phyloP scores from a whole-genome alignment of 2,113 vertebrate species.

The Nipponia nippon region DNA sequence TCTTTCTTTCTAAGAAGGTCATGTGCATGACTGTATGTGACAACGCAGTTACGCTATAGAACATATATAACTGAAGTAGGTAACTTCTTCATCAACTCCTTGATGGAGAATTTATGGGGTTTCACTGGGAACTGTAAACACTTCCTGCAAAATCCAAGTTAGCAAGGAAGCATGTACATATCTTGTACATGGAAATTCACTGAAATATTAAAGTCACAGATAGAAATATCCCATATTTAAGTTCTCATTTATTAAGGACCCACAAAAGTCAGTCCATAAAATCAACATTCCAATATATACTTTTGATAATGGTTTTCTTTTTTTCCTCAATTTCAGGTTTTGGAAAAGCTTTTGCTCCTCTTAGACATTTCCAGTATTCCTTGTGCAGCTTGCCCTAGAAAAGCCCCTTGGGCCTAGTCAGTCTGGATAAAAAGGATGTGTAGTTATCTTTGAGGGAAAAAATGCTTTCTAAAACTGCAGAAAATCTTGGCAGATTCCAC shows the following conservation, averaged over 20 bases:
- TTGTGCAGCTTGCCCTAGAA: not conserved
- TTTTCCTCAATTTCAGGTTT: not conserved
- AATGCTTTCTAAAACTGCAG: not conserved
- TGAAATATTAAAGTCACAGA: not conserved
- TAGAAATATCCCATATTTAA: not conserved
- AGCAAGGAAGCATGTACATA: not conserved
- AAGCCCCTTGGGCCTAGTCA: not conserved
- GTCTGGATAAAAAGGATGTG: not conserved
- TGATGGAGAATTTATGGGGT: not conserved
- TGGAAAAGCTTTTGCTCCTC: not conserved
- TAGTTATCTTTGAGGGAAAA: not conserved
- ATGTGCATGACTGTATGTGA: not conserved
- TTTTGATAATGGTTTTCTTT: not conserved
- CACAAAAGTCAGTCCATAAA: not conserved
- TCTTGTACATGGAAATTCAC: not conserved
- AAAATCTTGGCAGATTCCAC: not conserved
- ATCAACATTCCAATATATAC: not conserved
- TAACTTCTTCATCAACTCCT: not conserved
- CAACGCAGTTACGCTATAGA: not conserved
- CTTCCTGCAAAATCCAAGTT: not conserved
- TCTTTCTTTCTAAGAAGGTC: not conserved
- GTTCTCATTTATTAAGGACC: not conserved
- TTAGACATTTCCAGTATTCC: not conserved
- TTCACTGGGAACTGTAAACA: not conserved
- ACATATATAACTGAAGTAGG: not conserved